phyloP scores from a whole-genome alignment of 2,888 invertebrate species.

The Lepidochrysops patricia region DNA sequence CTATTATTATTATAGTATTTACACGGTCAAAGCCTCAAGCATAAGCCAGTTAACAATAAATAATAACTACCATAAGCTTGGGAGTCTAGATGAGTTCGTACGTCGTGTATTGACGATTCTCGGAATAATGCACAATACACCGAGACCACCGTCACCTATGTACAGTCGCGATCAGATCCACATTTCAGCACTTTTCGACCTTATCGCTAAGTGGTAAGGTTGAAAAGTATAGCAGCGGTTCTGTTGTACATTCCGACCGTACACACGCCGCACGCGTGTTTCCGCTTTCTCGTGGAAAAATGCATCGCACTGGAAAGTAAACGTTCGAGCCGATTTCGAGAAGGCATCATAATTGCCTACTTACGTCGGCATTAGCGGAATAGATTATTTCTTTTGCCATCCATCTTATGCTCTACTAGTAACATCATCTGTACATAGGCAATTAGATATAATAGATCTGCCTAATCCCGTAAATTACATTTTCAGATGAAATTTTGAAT shows the following conservation, averaged over 20 bases:
- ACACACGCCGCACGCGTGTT: conserved; percentile 67
- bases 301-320: conserved; percentile 67
- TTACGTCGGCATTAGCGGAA: conserved; percentile 16
- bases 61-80: background rate
- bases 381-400: background rate
- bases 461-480: too few species aligned
- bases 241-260: too few species aligned
- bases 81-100: background rate
- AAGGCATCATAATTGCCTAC: conserved; percentile 30
- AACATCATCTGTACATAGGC: background rate
- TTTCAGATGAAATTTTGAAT: too few species aligned
- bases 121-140: conserved; percentile 59
- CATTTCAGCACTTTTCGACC: too few species aligned
- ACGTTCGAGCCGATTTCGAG: conserved; percentile 36
- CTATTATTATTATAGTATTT: too few species aligned
- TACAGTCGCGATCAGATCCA: too few species aligned
- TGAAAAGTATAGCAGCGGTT: too few species aligned
- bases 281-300: conserved; percentile 74
- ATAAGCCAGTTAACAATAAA: too few species aligned
- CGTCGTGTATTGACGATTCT: conserved; percentile 45
- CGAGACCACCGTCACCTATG: conserved; percentile 55
- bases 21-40: too few species aligned
- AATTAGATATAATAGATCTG: background rate
- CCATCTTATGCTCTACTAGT: background rate
- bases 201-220: too few species aligned